These are phyloP conservation scores for Sylvia borin DNA, from an alignment of 2,797 vertebrate genomes.

Conservation along the genomic window DNA sequence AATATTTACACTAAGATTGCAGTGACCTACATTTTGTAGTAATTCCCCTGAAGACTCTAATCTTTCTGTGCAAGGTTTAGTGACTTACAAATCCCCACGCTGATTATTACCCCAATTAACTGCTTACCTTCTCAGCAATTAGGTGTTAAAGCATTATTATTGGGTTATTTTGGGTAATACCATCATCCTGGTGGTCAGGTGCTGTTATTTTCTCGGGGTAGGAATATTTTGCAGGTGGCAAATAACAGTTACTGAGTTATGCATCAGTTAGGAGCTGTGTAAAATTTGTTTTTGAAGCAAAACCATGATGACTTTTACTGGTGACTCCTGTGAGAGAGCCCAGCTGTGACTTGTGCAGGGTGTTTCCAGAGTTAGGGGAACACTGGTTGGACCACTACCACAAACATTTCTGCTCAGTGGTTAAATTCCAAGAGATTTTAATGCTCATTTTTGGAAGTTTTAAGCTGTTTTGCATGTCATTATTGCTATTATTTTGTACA, in stretches of 20 bases:
- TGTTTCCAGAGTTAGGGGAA: not conserved
- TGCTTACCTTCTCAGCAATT: slow-evolving; percentile 34
- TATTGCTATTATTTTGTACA: not conserved
- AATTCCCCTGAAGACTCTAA: slow-evolving; percentile 41
- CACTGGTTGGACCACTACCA: not conserved
- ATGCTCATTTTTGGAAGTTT: not conserved
- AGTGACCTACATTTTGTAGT: slow-evolving; percentile 55
- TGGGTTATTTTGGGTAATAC: not conserved
- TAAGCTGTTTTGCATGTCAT: not conserved
- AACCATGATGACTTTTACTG: not conserved
- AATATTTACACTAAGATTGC: slow-evolving; percentile 25
- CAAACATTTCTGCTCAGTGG: not conserved
- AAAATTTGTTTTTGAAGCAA: not conserved
- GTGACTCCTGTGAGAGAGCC: not conserved
- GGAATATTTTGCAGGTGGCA: not conserved
- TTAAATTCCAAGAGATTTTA: not conserved
- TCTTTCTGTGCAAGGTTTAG: slow-evolving; percentile 1
- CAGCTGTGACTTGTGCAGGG: not conserved
- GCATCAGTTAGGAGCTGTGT: not conserved
- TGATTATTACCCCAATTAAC: slow-evolving; percentile 52
- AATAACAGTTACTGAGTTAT: not conserved
- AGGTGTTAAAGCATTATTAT: not conserved
- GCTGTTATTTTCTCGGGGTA: not conserved
- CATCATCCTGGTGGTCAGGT: not conserved
- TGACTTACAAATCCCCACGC: slow-evolving; percentile 13